A percentile compares a stretch with the other conserved stretches of the same genome.
Evolutionary conservation across 2,113 vertebrate genomes (phyloP).

Genomic region (Chroicocephalus ridibundus): DNA sequence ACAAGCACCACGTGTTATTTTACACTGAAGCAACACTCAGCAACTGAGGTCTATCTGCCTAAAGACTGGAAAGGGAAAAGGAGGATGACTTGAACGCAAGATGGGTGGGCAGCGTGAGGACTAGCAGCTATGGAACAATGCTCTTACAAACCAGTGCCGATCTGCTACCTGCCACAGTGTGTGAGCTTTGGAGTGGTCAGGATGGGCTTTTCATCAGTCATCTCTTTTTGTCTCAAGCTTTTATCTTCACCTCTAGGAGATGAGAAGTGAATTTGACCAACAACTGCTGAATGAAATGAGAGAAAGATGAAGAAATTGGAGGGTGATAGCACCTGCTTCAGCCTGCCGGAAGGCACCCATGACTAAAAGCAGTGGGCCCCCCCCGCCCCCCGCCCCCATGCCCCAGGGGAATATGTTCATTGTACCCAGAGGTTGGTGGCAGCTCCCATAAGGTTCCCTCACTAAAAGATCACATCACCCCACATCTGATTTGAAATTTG

Average conservation of each 20-base stretch:
- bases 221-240: neutral
- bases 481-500: neutral
- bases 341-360: neutral
- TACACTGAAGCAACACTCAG: conserved; percentile 38
- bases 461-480: neutral
- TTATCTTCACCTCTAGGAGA: neutral
- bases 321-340: neutral
- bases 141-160: neutral
- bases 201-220: neutral
- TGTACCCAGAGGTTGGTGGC: neutral
- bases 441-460: neutral
- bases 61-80: conserved; percentile 2
- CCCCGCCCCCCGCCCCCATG: neutral
- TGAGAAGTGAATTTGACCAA: neutral
- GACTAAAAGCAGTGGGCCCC: neutral
- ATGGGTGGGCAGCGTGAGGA: neutral
- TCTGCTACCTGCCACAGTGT: neutral
- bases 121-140: neutral
- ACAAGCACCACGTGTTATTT: conserved; percentile 58
- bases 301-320: conserved; percentile 7
- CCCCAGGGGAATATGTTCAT: neutral
- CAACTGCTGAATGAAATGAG: neutral
- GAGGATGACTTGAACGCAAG: neutral
- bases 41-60: conserved; percentile 2
- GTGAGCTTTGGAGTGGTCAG: neutral